Base-by-base conservation (phyloP, 2,113 vertebrate species). In the Heterochromis multidens region DNA sequence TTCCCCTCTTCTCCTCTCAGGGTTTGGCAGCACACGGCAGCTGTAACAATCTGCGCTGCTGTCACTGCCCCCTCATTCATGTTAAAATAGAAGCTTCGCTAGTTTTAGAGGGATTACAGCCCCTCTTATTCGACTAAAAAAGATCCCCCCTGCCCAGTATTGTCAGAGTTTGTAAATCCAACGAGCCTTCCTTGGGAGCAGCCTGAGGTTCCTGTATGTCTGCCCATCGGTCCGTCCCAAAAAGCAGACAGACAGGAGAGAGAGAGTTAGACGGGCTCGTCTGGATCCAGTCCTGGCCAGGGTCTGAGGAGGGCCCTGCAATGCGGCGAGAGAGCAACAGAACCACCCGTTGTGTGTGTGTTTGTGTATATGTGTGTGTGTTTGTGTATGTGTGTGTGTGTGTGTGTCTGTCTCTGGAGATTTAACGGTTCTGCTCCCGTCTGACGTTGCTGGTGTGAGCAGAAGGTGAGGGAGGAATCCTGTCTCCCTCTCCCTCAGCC, bases 211-310 rank as follows among this genome's bases (percentile, higher is more conserved):
- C 89, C 94, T 92, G 92, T 94, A 78, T 94, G 93, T 95, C 94
- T 94, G 92, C 91, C 88, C 87, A 57, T 85, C 90, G 81, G 58
- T 88, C 86, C 76, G 82, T 85, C 87, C 91, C 82, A 84, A 92
- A 89, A 93, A 86, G 87, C 91, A 92, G 94, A 93, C 92, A 94
- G 89, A 92, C 90, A 88, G 93, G 88, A 56, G 85, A 79, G 84
- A 89, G 93, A 91, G 83, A 92, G 84, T 95, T 93, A 93, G 89
- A 93, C 70, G 94, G 93, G 93, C 93, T 94, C 92, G 94, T 93
- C 95, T 96, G 96, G 95, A 95, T 95, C 94, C 95, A 94, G 95
- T 96, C 95, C 93, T 95, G 95, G 93, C 94, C 94, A 88, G 94
- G 92, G 93, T 95, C 90, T 93, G 92, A 94, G 95, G 95, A 95